Conservation (phyloP, 2,888 invertebrate genomes). For the Drosophila anomelani region DNA sequence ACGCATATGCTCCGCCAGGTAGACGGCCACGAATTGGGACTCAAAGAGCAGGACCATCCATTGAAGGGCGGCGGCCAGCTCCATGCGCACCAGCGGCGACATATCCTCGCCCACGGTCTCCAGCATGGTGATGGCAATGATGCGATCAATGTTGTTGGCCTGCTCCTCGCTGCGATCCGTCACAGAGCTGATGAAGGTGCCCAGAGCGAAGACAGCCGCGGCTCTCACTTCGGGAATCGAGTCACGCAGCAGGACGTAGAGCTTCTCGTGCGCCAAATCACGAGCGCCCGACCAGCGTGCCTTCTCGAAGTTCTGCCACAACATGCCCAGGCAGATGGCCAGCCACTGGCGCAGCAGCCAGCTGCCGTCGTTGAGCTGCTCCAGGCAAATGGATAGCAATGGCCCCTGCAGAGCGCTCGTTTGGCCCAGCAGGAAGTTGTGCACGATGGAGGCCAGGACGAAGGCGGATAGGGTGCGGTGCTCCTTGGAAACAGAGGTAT, state of each 20-base stretch:
- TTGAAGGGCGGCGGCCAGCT: conserved; percentile 94
- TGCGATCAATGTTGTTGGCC: conserved; percentile 96
- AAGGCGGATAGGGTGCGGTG: conserved; percentile 97
- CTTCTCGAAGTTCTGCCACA: conserved; percentile 95
- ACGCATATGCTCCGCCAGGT: conserved; percentile 86
- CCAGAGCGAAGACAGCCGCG: conserved; percentile 96
- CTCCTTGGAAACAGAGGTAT: conserved; percentile 92
- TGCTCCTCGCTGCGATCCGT: conserved; percentile 95
- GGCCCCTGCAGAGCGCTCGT: conserved; percentile 95
- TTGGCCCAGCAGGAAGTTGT: conserved; percentile 94
- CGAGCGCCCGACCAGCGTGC: conserved; percentile 98
- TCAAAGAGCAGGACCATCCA: conserved; percentile 95
- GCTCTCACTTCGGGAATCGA: conserved; percentile 96
- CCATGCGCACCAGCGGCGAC: conserved; percentile 93
- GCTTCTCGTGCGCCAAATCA: conserved; percentile 98
- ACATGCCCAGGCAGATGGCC: conserved; percentile 93
- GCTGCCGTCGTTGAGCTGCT: conserved; percentile 91
- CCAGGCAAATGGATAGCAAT: conserved; percentile 95
- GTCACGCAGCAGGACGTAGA: conserved; percentile 92
- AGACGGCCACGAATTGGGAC: conserved; percentile 93
- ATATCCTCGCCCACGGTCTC: conserved; percentile 92
- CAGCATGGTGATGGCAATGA: conserved; percentile 94
- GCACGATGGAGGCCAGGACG: conserved; percentile 96
- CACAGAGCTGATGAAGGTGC: conserved; percentile 95
- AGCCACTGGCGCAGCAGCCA: conserved; percentile 93